These are phyloP conservation scores for Tachina grossa DNA, from an alignment of 2,888 invertebrate genomes.

Conservation along the genomic window DNA sequence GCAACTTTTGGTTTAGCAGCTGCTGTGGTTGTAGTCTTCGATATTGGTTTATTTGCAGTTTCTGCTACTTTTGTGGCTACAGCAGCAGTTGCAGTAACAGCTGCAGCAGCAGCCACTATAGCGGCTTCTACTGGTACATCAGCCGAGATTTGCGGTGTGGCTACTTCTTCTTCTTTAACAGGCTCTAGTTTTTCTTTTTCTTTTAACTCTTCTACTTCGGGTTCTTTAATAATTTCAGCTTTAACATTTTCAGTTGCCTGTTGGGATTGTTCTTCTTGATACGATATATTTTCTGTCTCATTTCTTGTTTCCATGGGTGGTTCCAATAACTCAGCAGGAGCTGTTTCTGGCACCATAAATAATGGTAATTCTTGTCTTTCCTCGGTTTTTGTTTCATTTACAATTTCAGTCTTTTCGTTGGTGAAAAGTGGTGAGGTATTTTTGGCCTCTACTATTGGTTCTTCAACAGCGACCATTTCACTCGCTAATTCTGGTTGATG, in stretches of 20 bases:
- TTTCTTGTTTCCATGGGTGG: constrained; percentile 2
- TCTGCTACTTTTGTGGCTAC: constrained; percentile 34
- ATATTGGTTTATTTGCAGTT: constrained; percentile 60
- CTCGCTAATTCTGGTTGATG: constrained; percentile 34
- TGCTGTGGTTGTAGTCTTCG: constrained; percentile 40
- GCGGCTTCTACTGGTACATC: constrained; percentile 66
- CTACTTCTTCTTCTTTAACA: constrained; percentile 21
- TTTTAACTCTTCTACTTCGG: constrained; percentile 21
- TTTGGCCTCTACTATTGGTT: constrained; percentile 41
- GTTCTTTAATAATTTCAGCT: background rate
- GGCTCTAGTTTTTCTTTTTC: constrained; percentile 8
- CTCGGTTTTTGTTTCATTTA: constrained; percentile 24
- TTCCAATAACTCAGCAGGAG: constrained; percentile 39
- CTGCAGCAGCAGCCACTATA: constrained; percentile 56
- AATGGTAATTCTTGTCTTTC: constrained; percentile 18
- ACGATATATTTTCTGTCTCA: constrained; percentile 23
- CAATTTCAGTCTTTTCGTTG: constrained; percentile 43
- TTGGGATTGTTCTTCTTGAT: background rate
- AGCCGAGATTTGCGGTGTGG: constrained; percentile 17
- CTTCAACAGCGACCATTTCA: constrained; percentile 45
- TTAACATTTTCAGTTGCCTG: constrained; percentile 21
- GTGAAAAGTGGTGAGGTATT: constrained; percentile 29
- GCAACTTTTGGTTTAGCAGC: constrained; percentile 67
- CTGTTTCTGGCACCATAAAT: constrained; percentile 34
- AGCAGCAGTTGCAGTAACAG: constrained; percentile 25